phyloP scores from a whole-genome alignment of 2,888 invertebrate genomes.

The Metellina segmentata region DNA sequence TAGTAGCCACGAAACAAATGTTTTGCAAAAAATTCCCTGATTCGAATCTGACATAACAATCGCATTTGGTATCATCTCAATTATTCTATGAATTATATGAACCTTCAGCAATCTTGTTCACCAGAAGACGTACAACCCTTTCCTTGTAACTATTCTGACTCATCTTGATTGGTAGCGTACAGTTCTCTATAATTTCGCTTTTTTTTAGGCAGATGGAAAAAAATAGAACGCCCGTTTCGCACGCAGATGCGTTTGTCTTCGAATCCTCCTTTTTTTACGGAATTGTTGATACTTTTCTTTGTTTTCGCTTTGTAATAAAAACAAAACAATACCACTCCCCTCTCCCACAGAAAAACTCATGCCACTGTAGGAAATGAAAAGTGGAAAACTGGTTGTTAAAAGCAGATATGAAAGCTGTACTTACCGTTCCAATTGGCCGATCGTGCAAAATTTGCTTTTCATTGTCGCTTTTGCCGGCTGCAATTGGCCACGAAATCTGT shows the following conservation, averaged over 20 bases:
- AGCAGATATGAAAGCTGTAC: not conserved
- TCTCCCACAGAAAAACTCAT: too few species aligned
- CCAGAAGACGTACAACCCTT: not conserved
- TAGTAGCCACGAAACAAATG: too few species aligned
- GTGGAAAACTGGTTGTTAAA: not conserved
- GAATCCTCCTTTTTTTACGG: not conserved
- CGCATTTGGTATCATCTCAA: too few species aligned
- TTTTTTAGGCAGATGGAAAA: not conserved
- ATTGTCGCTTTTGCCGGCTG: not conserved
- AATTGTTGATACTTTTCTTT: not conserved
- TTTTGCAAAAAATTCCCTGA: too few species aligned
- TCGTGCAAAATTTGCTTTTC: not conserved
- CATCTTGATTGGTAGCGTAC: not conserved
- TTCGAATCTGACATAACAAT: too few species aligned
- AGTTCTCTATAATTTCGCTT: not conserved
- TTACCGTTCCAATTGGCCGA: slow-evolving; percentile 10
- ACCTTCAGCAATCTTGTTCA: not conserved
- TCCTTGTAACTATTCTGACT: not conserved
- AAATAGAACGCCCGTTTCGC: not conserved
- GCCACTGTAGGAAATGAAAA: not conserved
- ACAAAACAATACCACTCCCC: too few species aligned
- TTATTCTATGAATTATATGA: not conserved
- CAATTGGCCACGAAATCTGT: slow-evolving; percentile 4
- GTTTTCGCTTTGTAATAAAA: too few species aligned
- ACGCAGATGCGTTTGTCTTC: not conserved